Conservation (phyloP, 2,113 vertebrate genomes). For the Chinchilla lanigera region DNA sequence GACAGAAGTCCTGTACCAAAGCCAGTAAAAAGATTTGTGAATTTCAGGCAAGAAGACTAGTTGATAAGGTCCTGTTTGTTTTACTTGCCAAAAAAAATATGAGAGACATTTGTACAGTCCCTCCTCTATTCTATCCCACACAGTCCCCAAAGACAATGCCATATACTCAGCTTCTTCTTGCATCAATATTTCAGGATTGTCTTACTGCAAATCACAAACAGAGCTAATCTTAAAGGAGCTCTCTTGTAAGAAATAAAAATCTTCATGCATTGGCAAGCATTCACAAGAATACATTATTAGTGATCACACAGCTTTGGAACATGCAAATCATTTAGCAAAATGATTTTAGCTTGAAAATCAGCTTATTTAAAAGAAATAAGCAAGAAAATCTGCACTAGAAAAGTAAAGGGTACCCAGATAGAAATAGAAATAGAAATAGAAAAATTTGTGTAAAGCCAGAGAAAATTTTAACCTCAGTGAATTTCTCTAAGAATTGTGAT, state of each 20-base stretch:
- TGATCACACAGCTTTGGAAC: neutral
- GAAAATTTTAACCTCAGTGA: neutral
- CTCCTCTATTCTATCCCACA: neutral
- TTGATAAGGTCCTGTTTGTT: neutral
- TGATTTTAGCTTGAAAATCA: neutral
- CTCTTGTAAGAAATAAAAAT: neutral
- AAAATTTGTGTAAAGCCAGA: neutral
- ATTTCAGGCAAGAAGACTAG: neutral
- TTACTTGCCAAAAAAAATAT: neutral
- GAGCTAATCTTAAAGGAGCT: neutral
- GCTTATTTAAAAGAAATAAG: neutral
- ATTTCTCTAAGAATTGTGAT: neutral
- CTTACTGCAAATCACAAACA: neutral
- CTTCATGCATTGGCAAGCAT: neutral
- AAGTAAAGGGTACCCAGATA: neutral
- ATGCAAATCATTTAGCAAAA: neutral
- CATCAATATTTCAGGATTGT: neutral
- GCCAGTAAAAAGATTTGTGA: neutral
- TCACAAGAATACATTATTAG: neutral
- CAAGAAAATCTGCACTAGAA: neutral
- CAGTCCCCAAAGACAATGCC: neutral
- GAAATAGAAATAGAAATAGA: neutral
- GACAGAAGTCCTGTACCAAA: neutral
- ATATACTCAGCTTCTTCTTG: neutral
- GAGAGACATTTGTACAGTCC: neutral